Evolutionary conservation across 2,888 invertebrate genomes (phyloP).

Genomic region (Macrosiphum euphorbiae): DNA sequence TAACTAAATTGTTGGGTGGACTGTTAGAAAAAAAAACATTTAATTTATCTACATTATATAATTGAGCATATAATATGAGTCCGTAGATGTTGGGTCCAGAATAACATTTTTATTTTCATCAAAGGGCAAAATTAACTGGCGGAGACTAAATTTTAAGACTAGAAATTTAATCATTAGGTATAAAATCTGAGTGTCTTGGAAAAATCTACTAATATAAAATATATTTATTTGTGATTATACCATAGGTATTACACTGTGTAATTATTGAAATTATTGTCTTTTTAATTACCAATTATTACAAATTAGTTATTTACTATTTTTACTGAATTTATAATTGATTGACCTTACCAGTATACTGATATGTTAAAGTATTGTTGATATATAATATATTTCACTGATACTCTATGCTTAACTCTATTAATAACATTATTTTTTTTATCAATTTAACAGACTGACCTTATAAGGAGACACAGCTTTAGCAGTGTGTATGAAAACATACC

Average conservation of each 20-base stretch:
- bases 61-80: background rate
- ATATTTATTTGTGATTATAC: background rate
- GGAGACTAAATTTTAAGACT: background rate
- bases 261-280: background rate
- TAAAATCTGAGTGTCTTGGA: background rate
- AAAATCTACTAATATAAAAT: background rate
- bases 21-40: background rate
- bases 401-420: background rate
- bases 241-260: background rate
- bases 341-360: background rate
- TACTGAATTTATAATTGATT: background rate
- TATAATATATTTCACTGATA: background rate
- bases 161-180: background rate
- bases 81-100: background rate
- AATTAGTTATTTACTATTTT: background rate
- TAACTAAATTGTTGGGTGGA: background rate
- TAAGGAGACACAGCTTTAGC: conserved; percentile 67
- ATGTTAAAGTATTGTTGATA: background rate
- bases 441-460: conserved; percentile 65
- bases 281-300: background rate
- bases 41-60: background rate
- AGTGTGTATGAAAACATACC: conserved; percentile 66
- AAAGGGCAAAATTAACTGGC: background rate
- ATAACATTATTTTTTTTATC: background rate
- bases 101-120: background rate